These are phyloP conservation scores for Pipistrellus nathusii DNA, from an alignment of 2,797 vertebrate genomes.

Conservation along the genomic window DNA sequence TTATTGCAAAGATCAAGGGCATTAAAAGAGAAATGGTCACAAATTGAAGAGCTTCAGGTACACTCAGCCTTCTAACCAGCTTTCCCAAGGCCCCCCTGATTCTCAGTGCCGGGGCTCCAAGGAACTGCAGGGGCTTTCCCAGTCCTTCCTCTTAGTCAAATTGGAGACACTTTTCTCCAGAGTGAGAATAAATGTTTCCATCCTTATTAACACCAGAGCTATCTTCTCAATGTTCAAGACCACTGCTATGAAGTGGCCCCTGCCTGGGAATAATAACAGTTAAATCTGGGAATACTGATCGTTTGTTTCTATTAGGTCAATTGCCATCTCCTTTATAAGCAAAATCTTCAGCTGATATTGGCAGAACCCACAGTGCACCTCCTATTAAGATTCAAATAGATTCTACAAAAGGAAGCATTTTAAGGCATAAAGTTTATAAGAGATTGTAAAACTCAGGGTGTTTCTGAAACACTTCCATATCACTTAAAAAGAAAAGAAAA, in stretches of 20 bases:
- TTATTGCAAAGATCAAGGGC: background rate
- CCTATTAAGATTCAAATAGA: background rate
- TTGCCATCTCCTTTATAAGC: background rate
- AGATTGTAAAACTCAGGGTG: background rate
- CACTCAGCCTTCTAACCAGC: background rate
- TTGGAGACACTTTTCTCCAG: background rate
- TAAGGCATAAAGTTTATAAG: background rate
- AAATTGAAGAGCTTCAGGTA: background rate
- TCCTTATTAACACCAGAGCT: background rate
- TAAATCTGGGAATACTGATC: background rate
- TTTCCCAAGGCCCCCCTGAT: background rate
- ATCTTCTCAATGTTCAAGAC: background rate
- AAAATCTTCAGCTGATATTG: background rate
- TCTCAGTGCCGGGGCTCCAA: background rate
- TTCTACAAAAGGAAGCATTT: background rate
- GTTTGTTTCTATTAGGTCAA: background rate
- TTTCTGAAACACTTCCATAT: background rate
- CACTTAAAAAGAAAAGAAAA: background rate
- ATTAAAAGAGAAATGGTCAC: background rate
- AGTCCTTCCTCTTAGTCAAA: background rate
- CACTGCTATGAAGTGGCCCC: background rate
- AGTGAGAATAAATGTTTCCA: background rate
- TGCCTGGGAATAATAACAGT: background rate
- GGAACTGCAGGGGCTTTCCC: background rate
- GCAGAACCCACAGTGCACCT: background rate